A percentile compares a stretch with the other conserved stretches of the same genome.
These are phyloP conservation scores for Petromus typicus DNA, from an alignment of 2,113 vertebrate genomes.

Conservation along the genomic window DNA sequence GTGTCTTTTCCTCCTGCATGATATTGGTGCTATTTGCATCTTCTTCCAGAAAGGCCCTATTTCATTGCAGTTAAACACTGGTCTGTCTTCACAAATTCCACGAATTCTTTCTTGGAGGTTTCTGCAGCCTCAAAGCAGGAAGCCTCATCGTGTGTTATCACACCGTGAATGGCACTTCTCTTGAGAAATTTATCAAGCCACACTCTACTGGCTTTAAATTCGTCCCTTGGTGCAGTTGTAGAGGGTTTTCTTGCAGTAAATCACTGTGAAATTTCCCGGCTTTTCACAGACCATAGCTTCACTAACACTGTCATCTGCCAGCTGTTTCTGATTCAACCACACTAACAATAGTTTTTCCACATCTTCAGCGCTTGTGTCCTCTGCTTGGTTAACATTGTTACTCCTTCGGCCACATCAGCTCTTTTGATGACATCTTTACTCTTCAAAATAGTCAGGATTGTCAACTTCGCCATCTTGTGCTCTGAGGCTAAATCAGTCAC, in stretches of 20 bases:
- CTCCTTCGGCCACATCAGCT: background rate
- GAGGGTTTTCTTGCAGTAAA: background rate
- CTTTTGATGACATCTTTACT: background rate
- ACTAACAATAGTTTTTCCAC: background rate
- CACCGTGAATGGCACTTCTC: background rate
- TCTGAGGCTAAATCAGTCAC: background rate
- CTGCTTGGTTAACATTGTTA: background rate
- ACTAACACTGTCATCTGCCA: background rate
- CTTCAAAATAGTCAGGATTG: background rate
- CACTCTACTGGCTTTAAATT: background rate
- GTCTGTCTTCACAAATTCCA: background rate
- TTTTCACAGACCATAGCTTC: background rate
- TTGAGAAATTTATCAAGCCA: background rate
- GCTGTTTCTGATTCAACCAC: background rate
- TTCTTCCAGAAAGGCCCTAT: background rate
- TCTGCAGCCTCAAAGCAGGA: background rate
- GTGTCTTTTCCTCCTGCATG: background rate
- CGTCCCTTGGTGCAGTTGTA: background rate
- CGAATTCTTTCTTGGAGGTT: background rate
- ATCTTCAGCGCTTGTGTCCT: background rate
- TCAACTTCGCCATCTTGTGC: background rate
- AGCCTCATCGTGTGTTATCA: background rate
- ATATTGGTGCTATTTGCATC: background rate
- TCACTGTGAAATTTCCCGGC: background rate
- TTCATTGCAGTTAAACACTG: background rate